These are phyloP conservation scores for Drosophila heteroneura DNA, from an alignment of 2,888 invertebrate species.

Conservation along the genomic window DNA sequence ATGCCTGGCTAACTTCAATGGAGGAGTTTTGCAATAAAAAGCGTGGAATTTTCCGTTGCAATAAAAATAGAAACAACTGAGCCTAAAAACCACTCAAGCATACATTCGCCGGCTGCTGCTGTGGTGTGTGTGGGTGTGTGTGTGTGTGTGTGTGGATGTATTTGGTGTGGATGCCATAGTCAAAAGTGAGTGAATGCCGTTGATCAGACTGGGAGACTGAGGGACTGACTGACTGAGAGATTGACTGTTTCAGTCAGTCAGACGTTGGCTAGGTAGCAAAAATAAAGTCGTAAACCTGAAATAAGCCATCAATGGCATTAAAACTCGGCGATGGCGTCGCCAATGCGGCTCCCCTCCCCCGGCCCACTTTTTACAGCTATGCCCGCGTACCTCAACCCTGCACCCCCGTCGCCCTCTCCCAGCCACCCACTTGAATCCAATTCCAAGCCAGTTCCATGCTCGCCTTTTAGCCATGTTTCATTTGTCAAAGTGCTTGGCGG, in stretches of 20 bases:
- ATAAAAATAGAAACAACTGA: constrained; percentile 78
- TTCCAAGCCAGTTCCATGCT: background rate
- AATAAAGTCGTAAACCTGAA: constrained; percentile 81
- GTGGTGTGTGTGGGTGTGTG: background rate
- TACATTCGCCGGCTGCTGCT: constrained; percentile 36
- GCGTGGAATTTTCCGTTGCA: constrained; percentile 51
- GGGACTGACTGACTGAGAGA: constrained; percentile 1
- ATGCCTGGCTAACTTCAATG: constrained; percentile 69
- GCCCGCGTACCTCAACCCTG: background rate
- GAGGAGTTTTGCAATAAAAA: constrained; percentile 71
- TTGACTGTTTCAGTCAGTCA: constrained; percentile 24
- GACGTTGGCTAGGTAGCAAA: constrained; percentile 72
- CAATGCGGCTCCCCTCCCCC: constrained; percentile 35
- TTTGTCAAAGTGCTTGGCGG: constrained; percentile 75
- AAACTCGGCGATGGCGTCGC: constrained; percentile 65
- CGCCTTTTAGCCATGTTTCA: constrained; percentile 65
- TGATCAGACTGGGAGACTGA: constrained; percentile 42
- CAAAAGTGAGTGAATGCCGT: constrained; percentile 73
- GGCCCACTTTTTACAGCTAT: background rate
- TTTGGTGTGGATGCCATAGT: constrained; percentile 47
- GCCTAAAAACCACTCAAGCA: constrained; percentile 80
- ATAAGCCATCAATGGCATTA: constrained; percentile 82
- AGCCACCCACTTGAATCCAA: constrained; percentile 4
- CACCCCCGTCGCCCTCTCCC: background rate
- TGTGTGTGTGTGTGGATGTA: background rate